Evolutionary conservation across 2,797 vertebrate genomes (phyloP).

Genomic region (Neosilurus hyrtlii): DNA sequence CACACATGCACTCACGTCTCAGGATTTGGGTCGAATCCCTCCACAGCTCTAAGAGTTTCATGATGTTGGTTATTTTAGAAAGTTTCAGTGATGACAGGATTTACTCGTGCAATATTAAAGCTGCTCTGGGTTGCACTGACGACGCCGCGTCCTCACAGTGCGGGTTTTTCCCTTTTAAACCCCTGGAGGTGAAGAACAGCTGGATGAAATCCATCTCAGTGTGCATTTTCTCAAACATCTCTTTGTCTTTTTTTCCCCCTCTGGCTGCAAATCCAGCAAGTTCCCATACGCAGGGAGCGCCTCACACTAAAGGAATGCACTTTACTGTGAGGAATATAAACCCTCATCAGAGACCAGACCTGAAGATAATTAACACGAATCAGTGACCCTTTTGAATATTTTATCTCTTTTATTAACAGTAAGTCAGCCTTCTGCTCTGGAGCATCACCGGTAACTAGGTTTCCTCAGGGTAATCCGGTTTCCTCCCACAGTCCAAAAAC

Average conservation of each 20-base stretch:
- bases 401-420: neutral
- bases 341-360: neutral
- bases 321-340: conserved; percentile 7
- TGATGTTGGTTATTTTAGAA: neutral
- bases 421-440: neutral
- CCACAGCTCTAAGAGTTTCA: neutral
- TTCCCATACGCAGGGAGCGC: conserved; percentile 33
- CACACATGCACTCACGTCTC: neutral
- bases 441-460: no score
- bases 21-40: neutral
- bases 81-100: neutral
- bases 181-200: neutral
- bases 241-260: conserved; percentile 31
- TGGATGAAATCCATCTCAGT: conserved; percentile 14
- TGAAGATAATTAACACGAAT: neutral
- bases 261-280: conserved; percentile 20
- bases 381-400: neutral
- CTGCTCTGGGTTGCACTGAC: neutral
- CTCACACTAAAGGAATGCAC: conserved; percentile 44
- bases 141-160: neutral
- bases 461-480: no score
- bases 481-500: no score
- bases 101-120: neutral
- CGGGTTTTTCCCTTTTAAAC: neutral
- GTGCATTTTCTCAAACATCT: conserved; percentile 30